Conservation (phyloP, 2,113 vertebrate species). For the Gallinago paraguaiae region DNA sequence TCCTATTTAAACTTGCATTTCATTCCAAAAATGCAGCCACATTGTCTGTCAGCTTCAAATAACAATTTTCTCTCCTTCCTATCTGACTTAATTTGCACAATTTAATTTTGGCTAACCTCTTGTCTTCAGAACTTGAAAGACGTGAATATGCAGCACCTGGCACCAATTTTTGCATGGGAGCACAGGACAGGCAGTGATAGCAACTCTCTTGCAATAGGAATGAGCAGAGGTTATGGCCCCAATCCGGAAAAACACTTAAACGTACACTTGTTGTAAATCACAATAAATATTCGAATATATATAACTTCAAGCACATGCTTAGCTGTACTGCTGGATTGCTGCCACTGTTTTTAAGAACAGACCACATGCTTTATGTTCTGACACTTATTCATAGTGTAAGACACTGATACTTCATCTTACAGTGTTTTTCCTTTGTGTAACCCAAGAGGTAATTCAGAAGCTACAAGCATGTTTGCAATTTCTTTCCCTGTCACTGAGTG, state of each 20-base stretch:
- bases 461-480: background rate
- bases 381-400: background rate
- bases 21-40: background rate
- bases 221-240: background rate
- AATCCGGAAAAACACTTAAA: background rate
- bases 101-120: constrained; percentile 38
- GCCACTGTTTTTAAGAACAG: background rate
- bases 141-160: background rate
- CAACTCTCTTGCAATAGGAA: background rate
- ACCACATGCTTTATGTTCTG: background rate
- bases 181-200: background rate
- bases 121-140: constrained; percentile 18
- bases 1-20: background rate
- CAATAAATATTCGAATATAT: background rate
- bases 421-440: background rate
- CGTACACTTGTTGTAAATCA: background rate
- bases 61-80: constrained; percentile 27
- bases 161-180: background rate
- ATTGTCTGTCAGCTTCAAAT: constrained; percentile 7
- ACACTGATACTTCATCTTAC: background rate
- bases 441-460: background rate
- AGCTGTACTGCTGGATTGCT: background rate
- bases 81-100: constrained; percentile 17
- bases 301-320: background rate
- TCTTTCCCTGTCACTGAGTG: background rate